phyloP scores from a whole-genome alignment of 2,113 vertebrate species.

The Scalopus aquaticus region DNA sequence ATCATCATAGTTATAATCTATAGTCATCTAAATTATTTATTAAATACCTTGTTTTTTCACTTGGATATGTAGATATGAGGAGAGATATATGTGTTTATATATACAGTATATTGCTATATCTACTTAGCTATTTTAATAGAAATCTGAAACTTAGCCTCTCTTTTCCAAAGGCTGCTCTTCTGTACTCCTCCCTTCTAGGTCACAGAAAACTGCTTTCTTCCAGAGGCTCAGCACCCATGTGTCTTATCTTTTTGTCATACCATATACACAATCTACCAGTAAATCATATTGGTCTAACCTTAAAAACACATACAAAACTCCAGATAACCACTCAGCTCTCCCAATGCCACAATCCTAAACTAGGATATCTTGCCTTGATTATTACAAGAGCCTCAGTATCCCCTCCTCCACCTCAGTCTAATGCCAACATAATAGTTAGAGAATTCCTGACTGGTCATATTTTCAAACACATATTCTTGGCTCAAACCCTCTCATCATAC shows the following conservation, averaged over 20 bases:
- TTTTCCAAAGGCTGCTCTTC: background rate
- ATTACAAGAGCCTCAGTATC: background rate
- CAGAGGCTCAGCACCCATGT: background rate
- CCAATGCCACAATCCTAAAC: background rate
- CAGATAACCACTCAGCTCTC: background rate
- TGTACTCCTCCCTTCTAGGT: background rate
- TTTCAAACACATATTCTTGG: background rate
- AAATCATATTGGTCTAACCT: background rate
- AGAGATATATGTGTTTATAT: too few relatives aligned
- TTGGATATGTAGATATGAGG: background rate
- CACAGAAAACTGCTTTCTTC: background rate
- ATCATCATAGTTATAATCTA: background rate
- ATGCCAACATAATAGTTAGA: background rate
- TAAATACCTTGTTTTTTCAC: background rate
- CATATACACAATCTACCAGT: background rate
- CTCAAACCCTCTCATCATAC: background rate
- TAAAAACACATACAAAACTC: background rate
- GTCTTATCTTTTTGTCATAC: background rate
- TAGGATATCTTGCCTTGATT: background rate
- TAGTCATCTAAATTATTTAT: background rate
- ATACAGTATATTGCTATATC: background rate
- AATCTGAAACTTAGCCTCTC: background rate
- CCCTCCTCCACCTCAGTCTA: background rate
- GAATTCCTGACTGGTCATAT: background rate
- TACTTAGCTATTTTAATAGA: background rate